Evolutionary conservation across 2,888 invertebrate species (phyloP), one percentile per base, ranked within the genome.

Genomic region (Electrophaes corylata): DNA sequence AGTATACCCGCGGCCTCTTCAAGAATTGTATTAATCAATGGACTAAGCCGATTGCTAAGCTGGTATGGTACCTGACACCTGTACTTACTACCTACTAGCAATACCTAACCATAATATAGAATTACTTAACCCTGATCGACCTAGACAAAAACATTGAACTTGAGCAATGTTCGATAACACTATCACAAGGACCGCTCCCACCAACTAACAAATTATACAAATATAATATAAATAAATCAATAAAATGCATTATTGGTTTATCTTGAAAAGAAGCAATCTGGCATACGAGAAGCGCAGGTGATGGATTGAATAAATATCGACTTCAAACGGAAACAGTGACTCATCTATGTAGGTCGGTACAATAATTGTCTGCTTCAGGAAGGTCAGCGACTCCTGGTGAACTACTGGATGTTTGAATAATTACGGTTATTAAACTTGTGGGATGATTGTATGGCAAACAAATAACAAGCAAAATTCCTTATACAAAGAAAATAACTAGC

Each of bases 321-420:
- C 49, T 57, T 52, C 41, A 47, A 45, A 52, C 59, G 54, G 43
- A 48, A 43, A 31, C 43, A 47, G 44, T 57, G 59, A 57, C 49
- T 58, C 63, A 55, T 44, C 40, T 16, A n/a, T n/a, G n/a, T n/a
- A n/a, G n/a, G n/a, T n/a, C n/a, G n/a, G 23, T 18, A 19, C 19
- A 37, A 14, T 44, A 16, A 3, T 44, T 16, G 41, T 35, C 48
- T 49, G n/a, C 41, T 19, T 43, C 37, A 19, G 10, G 33, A 50
- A 57, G 52, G 46, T 46, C 43, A 52, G 43, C 20, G 57, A 51
- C 51, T 19, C 33, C 16, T 11, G n/a, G 43, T 29, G 18, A 41
- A 12, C 26, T 40, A 41, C 47, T 41, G 39, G n/a, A 55, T 43
- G 23, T 33, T 33, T 46, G 14, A 46, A 23, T 31, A 33, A 10